A percentile compares a stretch with the other conserved stretches of the same genome.
phyloP scores from a whole-genome alignment of 2,797 vertebrate genomes.

The Sebastes itinus region DNA sequence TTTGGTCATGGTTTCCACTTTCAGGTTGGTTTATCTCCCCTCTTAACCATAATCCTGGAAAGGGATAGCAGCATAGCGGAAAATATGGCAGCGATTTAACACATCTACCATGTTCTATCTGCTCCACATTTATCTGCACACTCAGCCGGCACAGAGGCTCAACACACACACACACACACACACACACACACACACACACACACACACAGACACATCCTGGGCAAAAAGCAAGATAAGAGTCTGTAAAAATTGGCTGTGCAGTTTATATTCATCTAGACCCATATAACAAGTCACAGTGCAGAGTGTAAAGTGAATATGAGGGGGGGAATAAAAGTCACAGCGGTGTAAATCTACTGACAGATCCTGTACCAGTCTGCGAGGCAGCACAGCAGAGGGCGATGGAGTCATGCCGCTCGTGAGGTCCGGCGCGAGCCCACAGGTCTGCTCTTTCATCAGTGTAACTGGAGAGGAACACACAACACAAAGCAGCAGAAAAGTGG shows the following conservation, averaged over 20 bases:
- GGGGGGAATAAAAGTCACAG: conserved; percentile 39
- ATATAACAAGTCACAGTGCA: conserved; percentile 26
- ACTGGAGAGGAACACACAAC: conserved; percentile 73
- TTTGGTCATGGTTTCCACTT: conserved; percentile 48
- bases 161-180: neutral
- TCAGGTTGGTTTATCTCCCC: conserved; percentile 40
- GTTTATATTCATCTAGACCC: conserved; percentile 36
- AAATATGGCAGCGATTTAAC: conserved; percentile 46
- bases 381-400: conserved; percentile 19
- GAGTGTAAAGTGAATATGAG: conserved; percentile 29
- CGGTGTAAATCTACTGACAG: conserved; percentile 31
- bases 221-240: conserved; percentile 2
- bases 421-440: conserved; percentile 26
- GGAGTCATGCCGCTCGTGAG: conserved; percentile 16
- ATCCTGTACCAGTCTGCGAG: conserved; percentile 45
- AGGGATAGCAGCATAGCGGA: conserved; percentile 12
- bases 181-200: neutral
- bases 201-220: conserved; percentile 4
- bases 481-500: conserved; percentile 78
- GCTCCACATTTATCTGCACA: conserved; percentile 41
- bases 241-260: conserved; percentile 18
- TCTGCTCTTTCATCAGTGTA: conserved; percentile 52
- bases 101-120: conserved; percentile 44
- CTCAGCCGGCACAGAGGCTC: conserved; percentile 34
- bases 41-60: conserved; percentile 40